phyloP scores from a whole-genome alignment of 1,140 invertebrate genomes.

The Mizuhopecten yessoensis region DNA sequence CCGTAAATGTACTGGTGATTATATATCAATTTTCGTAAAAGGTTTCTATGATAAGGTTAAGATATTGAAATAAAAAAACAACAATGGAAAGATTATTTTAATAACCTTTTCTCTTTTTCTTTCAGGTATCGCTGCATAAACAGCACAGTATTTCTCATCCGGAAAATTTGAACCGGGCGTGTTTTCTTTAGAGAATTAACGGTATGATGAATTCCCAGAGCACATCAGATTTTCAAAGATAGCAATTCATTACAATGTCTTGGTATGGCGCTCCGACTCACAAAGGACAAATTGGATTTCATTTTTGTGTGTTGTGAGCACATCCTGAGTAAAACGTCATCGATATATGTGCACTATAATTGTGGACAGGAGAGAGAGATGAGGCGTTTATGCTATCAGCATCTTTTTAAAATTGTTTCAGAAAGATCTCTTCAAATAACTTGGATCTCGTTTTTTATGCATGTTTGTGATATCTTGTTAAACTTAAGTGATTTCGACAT shows the following conservation, averaged over 20 bases:
- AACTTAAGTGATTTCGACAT: background rate
- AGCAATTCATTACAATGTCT: too few relatives aligned
- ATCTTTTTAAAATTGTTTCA: background rate
- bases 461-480: conserved; percentile 14
- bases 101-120: too few relatives aligned
- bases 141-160: conserved; percentile 60
- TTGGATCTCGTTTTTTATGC: background rate
- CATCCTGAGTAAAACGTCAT: background rate
- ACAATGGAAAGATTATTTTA: too few relatives aligned
- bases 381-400: background rate
- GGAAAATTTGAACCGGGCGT: conserved; percentile 43
- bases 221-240: too few relatives aligned
- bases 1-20: too few relatives aligned
- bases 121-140: conserved; percentile 58
- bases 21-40: too few relatives aligned
- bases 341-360: background rate
- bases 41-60: too few relatives aligned
- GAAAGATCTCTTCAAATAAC: background rate
- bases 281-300: too few relatives aligned
- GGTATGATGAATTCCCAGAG: too few relatives aligned
- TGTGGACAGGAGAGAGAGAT: background rate
- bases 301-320: background rate
- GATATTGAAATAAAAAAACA: too few relatives aligned
- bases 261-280: too few relatives aligned
- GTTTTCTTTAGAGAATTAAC: background rate